These are phyloP conservation scores for Aplocera efformata DNA, from an alignment of 2,888 invertebrate species.

Conservation along the genomic window DNA sequence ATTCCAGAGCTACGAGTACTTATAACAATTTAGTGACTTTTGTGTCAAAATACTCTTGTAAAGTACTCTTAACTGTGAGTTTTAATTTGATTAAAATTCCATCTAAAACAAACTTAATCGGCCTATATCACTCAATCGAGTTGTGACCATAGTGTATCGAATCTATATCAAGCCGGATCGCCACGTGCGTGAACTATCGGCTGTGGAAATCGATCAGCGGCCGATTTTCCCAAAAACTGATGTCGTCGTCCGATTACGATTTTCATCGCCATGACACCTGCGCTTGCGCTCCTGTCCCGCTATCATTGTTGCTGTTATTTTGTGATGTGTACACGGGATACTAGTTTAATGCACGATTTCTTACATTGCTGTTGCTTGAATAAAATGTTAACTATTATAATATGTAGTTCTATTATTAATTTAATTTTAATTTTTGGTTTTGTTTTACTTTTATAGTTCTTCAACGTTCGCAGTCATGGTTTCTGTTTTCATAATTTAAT, in stretches of 20 bases:
- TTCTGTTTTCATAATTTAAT: too few species aligned
- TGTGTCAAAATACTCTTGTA: neutral
- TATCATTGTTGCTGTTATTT: constrained; percentile 66
- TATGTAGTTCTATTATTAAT: too few species aligned
- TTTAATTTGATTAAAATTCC: constrained; percentile 14
- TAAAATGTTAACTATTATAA: too few species aligned
- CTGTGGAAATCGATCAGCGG: constrained; percentile 74
- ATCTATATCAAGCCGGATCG: constrained; percentile 42
- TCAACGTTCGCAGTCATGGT: too few species aligned
- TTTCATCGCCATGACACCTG: constrained; percentile 66
- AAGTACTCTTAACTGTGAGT: neutral
- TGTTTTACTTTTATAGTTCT: too few species aligned
- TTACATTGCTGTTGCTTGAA: too few species aligned
- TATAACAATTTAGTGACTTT: neutral
- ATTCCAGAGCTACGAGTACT: too few species aligned
- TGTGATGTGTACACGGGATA: constrained; percentile 10
- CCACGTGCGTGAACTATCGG: constrained; percentile 76
- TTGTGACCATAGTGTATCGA: constrained; percentile 51
- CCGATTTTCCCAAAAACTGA: constrained; percentile 61
- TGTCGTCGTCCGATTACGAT: constrained; percentile 72
- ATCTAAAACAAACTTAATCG: constrained; percentile 42
- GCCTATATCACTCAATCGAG: constrained; percentile 41
- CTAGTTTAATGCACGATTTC: too few species aligned
- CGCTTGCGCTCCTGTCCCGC: constrained; percentile 59
- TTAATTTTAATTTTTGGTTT: too few species aligned